phyloP scores from a whole-genome alignment of 2,888 invertebrate genomes.

The Agrotis exclamationis region DNA sequence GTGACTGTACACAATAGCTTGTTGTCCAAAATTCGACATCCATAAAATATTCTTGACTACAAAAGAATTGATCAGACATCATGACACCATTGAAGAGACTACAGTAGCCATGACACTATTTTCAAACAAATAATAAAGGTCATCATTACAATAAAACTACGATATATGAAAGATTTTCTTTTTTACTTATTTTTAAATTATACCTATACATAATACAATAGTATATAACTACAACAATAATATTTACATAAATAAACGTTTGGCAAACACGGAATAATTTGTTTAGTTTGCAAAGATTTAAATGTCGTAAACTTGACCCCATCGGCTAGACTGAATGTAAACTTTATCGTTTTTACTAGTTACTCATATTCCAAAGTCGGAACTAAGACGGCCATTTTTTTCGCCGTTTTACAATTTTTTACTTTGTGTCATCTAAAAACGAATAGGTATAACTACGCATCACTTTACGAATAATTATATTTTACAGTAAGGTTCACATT shows the following conservation, averaged over 20 bases:
- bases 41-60: constrained; percentile 25
- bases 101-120: constrained; percentile 30
- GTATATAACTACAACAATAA: constrained; percentile 11
- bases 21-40: constrained; percentile 5
- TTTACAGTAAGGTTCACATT: background rate
- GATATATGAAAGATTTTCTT: constrained; percentile 9
- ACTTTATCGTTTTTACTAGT: background rate
- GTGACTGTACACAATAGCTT: constrained; percentile 28
- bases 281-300: background rate
- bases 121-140: constrained; percentile 21
- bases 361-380: background rate
- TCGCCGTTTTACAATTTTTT: background rate
- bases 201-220: constrained; percentile 28
- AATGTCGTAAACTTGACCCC: constrained; percentile 1
- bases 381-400: background rate
- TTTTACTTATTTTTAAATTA: constrained; percentile 28
- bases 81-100: constrained; percentile 11
- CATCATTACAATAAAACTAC: constrained; percentile 42
- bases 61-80: constrained; percentile 22
- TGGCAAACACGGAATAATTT: constrained; percentile 12
- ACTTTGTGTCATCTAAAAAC: background rate
- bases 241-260: background rate
- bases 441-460: background rate
- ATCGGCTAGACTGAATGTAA: background rate
- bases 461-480: too few relatives aligned